Evolutionary conservation across 2,888 invertebrate genomes (phyloP), one percentile per base, ranked within the genome.

Genomic region (Zaprionus obscuricornis): DNA sequence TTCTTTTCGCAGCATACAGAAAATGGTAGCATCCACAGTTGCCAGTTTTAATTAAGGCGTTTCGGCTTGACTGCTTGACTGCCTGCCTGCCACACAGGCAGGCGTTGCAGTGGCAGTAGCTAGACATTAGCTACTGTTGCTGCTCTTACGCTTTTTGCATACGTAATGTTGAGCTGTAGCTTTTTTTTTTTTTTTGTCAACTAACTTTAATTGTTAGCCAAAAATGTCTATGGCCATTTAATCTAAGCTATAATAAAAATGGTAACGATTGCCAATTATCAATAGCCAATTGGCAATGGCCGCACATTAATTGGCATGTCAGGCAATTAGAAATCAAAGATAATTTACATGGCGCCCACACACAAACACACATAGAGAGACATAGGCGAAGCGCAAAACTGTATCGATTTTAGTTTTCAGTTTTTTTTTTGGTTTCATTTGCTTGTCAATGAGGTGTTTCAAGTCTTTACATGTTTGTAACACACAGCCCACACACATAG

Each of bases 241-340:
- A 67, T 22, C 63, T 51, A 57, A 58, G 62, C 62, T 57, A 57
- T n/a, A n/a, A n/a, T n/a, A n/a, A n/a, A n/a, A n/a, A n/a, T n/a
- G n/a, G n/a, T n/a, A n/a, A n/a, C n/a, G n/a, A n/a, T n/a, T n/a
- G n/a, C n/a, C n/a, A n/a, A n/a, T n/a, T n/a, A n/a, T n/a, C n/a
- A 45, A 31, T 20, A 31, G 50, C 26, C 49, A 62, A 59, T 62
- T 33, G 51, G 56, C 66, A 69, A 62, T 54, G 47, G 37, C 34
- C 24, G 56, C 58, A 63, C 83, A 70, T 78, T 81, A 81, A 81
- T 85, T 85, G 83, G 64, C 71, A 65, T 85, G 85, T 81, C 85
- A 70, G 64, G 70, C 81, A 82, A 83, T 82, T 85, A 85, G 68
- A 81, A 74, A 74, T 71, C 66, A 64, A 42, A 66, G 76, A 85